A percentile compares a stretch with the other conserved stretches of the same genome.
phyloP scores from a whole-genome alignment of 2,797 vertebrate species.

The Gymnoscopelus microlampas region DNA sequence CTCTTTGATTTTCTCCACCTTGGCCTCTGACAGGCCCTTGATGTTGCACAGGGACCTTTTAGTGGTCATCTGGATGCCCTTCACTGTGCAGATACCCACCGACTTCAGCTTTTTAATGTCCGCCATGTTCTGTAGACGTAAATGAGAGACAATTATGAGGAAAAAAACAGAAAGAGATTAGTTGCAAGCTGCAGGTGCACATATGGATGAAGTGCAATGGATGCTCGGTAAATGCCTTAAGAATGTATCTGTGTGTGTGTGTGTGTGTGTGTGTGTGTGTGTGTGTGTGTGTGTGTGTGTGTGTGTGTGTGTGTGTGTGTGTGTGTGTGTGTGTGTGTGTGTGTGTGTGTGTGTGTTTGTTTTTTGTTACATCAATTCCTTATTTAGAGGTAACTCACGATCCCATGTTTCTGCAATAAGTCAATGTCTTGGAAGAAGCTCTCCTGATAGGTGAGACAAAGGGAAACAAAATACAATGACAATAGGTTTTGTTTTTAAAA shows the following conservation, averaged over 20 bases:
- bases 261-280: neutral
- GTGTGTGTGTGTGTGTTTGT: neutral
- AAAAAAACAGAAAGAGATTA: neutral
- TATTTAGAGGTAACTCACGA: conserved; percentile 85
- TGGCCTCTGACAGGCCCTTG: conserved; percentile 97
- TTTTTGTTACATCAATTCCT: neutral
- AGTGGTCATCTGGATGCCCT: conserved; percentile 98
- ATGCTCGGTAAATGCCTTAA: no score
- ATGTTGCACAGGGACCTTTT: conserved; percentile 92
- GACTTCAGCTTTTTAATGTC: conserved; percentile 98
- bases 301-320: neutral
- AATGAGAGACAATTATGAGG: conserved; percentile 3
- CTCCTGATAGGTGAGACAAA: conserved; percentile 79
- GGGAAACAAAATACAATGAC: neutral
- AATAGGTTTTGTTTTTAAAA: no score
- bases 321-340: neutral
- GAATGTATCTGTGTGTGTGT: neutral
- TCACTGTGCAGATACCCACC: conserved; percentile 96
- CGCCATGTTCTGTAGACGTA: conserved; percentile 86
- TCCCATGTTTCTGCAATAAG: conserved; percentile 95
- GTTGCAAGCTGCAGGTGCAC: neutral
- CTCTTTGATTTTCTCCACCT: conserved; percentile 99
- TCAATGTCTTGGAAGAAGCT: conserved; percentile 98
- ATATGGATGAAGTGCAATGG: no score
- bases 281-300: neutral